Evolutionary conservation across 2,888 invertebrate genomes (phyloP).

Genomic region (Pheosia tremula): DNA sequence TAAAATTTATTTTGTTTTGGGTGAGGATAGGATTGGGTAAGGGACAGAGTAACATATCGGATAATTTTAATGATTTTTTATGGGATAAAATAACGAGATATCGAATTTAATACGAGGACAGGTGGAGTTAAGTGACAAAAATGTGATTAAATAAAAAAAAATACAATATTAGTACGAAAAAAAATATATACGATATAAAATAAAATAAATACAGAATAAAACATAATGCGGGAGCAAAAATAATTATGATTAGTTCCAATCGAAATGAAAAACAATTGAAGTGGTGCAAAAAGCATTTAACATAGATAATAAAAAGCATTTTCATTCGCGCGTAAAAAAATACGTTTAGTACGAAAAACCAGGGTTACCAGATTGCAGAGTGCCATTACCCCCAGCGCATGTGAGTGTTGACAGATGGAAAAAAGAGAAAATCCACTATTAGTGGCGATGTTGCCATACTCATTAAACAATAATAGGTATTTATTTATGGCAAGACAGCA

Average conservation of each 20-base stretch:
- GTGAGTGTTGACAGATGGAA: conserved; percentile 80
- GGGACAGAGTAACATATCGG: too few relatives aligned
- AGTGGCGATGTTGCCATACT: conserved; percentile 57
- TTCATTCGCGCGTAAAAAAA: conserved; percentile 46
- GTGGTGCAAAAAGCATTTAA: conserved; percentile 31
- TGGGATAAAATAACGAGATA: too few relatives aligned
- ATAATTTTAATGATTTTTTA: too few relatives aligned
- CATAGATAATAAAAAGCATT: conserved; percentile 42
- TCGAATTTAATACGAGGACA: too few relatives aligned
- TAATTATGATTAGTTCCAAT: not conserved
- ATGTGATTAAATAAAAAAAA: too few relatives aligned
- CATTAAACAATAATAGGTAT: conserved; percentile 18
- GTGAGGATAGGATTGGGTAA: too few relatives aligned
- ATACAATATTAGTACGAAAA: too few relatives aligned
- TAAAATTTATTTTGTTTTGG: too few relatives aligned
- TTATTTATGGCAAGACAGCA: conserved; percentile 63
- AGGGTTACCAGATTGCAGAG: conserved; percentile 83
- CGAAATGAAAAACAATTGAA: conserved; percentile 12
- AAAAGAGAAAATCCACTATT: conserved; percentile 75
- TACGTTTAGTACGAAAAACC: conserved; percentile 74
- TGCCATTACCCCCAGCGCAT: conserved; percentile 80
- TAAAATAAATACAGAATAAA: not conserved
- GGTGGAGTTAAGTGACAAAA: too few relatives aligned
- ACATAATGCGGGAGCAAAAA: not conserved
- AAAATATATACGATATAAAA: too few relatives aligned